phyloP scores from a whole-genome alignment of 2,113 vertebrate species.

The Macquaria ambigua region DNA sequence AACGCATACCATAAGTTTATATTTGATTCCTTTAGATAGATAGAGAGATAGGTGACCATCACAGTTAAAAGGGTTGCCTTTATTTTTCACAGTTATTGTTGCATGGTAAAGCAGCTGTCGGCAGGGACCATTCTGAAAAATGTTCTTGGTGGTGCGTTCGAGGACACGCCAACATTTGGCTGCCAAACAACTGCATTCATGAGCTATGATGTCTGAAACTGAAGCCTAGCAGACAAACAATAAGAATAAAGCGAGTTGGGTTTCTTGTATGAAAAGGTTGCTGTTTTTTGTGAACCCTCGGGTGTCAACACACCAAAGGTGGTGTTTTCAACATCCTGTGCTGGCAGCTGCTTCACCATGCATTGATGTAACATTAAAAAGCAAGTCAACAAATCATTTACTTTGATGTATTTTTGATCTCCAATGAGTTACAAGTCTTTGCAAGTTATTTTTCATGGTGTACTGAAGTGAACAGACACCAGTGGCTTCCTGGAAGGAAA shows the following conservation, averaged over 20 bases:
- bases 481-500: not conserved
- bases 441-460: not conserved
- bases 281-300: too few relatives aligned
- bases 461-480: not conserved
- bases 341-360: not conserved
- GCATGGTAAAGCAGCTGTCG: not conserved
- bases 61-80: slow-evolving; percentile 4
- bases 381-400: too few relatives aligned
- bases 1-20: not conserved
- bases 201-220: slow-evolving; percentile 18
- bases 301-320: not conserved
- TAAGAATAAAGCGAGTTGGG: not conserved
- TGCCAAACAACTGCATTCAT: slow-evolving; percentile 32
- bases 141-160: not conserved
- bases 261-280: not conserved
- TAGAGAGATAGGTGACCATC: too few relatives aligned
- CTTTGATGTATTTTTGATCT: not conserved
- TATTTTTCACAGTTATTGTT: slow-evolving; percentile 15
- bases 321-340: not conserved
- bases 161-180: slow-evolving; percentile 15
- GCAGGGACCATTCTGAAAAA: not conserved
- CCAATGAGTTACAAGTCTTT: not conserved
- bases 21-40: not conserved
- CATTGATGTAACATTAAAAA: not conserved
- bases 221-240: not conserved